A percentile compares a stretch with the other conserved stretches of the same genome.
These are phyloP conservation scores for Lepidochrysops patricia DNA, from an alignment of 2,888 invertebrate genomes.

Conservation along the genomic window DNA sequence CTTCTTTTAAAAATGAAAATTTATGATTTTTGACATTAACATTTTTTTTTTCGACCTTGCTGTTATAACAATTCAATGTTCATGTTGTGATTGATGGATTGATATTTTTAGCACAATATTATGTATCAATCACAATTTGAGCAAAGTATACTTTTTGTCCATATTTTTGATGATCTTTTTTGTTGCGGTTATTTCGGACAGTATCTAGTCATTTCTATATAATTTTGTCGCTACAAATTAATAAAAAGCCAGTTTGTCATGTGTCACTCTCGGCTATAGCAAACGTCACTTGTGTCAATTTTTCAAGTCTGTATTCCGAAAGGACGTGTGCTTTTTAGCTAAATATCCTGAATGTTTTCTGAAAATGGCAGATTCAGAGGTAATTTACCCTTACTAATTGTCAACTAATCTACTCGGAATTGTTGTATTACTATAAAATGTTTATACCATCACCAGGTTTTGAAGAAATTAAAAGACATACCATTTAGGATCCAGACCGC, in stretches of 20 bases:
- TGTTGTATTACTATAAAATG: constrained; percentile 19
- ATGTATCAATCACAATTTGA: too few species aligned
- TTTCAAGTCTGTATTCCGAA: constrained; percentile 35
- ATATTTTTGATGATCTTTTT: too few species aligned
- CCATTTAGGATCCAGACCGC: constrained; percentile 82
- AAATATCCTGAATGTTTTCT: constrained; percentile 44
- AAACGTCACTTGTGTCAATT: constrained; percentile 2
- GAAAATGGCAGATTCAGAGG: constrained; percentile 82
- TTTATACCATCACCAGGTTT: constrained; percentile 62
- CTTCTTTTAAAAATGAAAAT: too few species aligned
- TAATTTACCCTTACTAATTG: constrained; percentile 41
- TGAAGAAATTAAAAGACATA: constrained; percentile 81
- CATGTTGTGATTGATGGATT: too few species aligned
- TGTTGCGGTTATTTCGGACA: too few species aligned
- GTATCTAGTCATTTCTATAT: too few species aligned
- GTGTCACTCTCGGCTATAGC: not conserved
- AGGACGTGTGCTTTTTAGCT: constrained; percentile 43
- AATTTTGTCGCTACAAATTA: too few species aligned
- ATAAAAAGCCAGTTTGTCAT: not conserved
- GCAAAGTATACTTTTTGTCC: too few species aligned
- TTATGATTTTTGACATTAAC: too few species aligned
- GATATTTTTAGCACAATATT: too few species aligned
- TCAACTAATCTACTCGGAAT: not conserved
- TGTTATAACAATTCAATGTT: too few species aligned
- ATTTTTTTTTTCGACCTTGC: too few species aligned